Evolutionary conservation across 2,113 vertebrate species (phyloP), one percentile per base, ranked within the genome.

Genomic region (Psephotus haematonotus): DNA sequence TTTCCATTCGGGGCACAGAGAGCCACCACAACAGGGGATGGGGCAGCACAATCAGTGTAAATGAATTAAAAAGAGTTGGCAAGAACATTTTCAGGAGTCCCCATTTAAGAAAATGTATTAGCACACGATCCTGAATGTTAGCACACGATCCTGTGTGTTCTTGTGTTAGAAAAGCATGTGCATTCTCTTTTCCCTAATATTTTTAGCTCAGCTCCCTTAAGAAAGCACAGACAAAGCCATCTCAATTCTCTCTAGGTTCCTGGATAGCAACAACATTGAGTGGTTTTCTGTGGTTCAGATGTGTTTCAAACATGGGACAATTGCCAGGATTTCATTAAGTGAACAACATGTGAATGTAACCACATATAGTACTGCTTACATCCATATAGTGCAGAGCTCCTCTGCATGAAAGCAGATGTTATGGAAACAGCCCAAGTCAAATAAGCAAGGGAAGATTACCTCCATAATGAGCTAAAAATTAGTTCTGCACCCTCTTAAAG

Each of bases 361-460:
- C 95, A 75, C 94, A 92, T 46, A 79, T 4, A 90, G 94, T n/a
- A 62, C 95, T 91, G 92, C 94, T 92, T 87, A 88, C 82, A 94
- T 92, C 87, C 93, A 59, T n/a, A 49, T 2, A 83, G 93, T n/a
- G 23, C 92, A 37, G 70, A 25, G 95, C 27, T 82, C 86, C 95
- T 87, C 78, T 93, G 93, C 96, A 76, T 68, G 7, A 88, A 93
- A 97, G 94, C 97, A 97, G 95, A 97, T 97, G 95, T 95, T 81
- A 57, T 96, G 96, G 97, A 97, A 94, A 91, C 90, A 79, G 87
- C 88, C 95, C 93, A 97, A 96, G 90, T 90, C 94, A 97, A 97
- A 97, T 91, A 97, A 97, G 96, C 92, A 88, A 83, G 89, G 86
- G 87, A 88, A 96, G 96, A 97, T 97, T 97, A 96, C 95, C 94